These are phyloP conservation scores for Macaca nemestrina DNA, from an alignment of 2,113 vertebrate species.

Conservation along the genomic window DNA sequence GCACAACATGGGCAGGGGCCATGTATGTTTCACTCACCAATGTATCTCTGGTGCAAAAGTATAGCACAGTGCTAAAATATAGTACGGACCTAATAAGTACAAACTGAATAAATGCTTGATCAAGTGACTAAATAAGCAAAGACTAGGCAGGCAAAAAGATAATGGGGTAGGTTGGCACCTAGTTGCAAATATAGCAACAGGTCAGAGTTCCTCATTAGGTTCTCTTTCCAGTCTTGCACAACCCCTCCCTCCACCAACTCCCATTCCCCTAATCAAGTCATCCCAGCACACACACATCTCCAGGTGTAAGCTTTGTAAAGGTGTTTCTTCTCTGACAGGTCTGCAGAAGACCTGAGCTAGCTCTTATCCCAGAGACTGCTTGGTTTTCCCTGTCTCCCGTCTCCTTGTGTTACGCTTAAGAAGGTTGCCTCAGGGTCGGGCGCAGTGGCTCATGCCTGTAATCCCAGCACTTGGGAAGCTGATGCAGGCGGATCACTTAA, in stretches of 20 bases:
- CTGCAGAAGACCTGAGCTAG: neutral
- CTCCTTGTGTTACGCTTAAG: neutral
- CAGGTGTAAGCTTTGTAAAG: neutral
- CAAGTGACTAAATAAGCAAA: neutral
- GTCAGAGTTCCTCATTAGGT: neutral
- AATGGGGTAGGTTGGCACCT: neutral
- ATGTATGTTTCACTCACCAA: neutral
- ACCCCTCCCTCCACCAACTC: neutral
- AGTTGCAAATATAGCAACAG: neutral
- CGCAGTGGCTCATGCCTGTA: no score
- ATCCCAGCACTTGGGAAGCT: no score
- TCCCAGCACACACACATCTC: neutral
- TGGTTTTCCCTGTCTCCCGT: neutral
- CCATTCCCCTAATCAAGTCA: neutral
- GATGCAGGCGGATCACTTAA: no score
- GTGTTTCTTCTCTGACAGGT: neutral
- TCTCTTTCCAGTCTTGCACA: neutral
- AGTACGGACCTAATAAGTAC: neutral
- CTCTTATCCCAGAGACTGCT: neutral
- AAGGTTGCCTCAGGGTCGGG: neutral
- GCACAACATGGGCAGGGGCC: neutral
- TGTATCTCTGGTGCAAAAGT: neutral
- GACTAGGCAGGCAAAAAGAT: neutral
- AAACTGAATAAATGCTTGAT: neutral
- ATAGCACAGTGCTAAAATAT: neutral